Conservation (phyloP, 2,888 invertebrate genomes). For the Erannis defoliaria region DNA sequence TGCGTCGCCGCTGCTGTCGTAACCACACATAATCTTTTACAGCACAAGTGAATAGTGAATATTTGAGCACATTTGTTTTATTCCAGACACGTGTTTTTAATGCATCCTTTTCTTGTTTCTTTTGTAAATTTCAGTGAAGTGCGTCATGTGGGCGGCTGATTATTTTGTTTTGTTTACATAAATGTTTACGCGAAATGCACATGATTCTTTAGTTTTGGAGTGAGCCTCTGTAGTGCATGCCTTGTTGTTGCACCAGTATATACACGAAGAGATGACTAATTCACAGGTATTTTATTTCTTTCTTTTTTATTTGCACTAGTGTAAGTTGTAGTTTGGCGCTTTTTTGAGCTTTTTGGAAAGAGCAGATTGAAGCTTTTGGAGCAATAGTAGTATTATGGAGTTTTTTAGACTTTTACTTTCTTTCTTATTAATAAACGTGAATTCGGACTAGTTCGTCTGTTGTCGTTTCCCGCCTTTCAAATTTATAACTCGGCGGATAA, state of each 20-base stretch:
- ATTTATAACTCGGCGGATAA: too few species aligned
- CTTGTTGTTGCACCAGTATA: slow-evolving; percentile 76
- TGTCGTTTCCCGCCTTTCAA: too few species aligned
- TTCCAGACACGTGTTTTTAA: slow-evolving; percentile 61
- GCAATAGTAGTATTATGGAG: not conserved
- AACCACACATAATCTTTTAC: slow-evolving; percentile 64
- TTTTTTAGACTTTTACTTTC: not conserved
- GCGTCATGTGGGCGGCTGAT: slow-evolving; percentile 79
- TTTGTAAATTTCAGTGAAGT: slow-evolving; percentile 83
- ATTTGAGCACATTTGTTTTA: slow-evolving; percentile 61
- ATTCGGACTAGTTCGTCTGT: too few species aligned
- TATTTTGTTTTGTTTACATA: slow-evolving; percentile 76
- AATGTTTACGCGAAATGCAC: slow-evolving; percentile 80
- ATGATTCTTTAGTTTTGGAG: slow-evolving; percentile 74
- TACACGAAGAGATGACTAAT: slow-evolving; percentile 85
- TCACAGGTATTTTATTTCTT: slow-evolving; percentile 84
- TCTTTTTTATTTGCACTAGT: slow-evolving; percentile 62
- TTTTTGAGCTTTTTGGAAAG: slow-evolving; percentile 34
- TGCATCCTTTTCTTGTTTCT: slow-evolving; percentile 75
- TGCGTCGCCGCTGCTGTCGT: slow-evolving; percentile 58
- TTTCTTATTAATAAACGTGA: too few species aligned
- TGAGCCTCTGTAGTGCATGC: slow-evolving; percentile 82
- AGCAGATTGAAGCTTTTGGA: not conserved
- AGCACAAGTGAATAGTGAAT: slow-evolving; percentile 56
- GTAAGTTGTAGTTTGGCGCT: slow-evolving; percentile 43